Percentiles rank a stretch among this genome's conserved stretches.
phyloP scores from a whole-genome alignment of 2,113 vertebrate genomes.

The Nymphicus hollandicus region DNA sequence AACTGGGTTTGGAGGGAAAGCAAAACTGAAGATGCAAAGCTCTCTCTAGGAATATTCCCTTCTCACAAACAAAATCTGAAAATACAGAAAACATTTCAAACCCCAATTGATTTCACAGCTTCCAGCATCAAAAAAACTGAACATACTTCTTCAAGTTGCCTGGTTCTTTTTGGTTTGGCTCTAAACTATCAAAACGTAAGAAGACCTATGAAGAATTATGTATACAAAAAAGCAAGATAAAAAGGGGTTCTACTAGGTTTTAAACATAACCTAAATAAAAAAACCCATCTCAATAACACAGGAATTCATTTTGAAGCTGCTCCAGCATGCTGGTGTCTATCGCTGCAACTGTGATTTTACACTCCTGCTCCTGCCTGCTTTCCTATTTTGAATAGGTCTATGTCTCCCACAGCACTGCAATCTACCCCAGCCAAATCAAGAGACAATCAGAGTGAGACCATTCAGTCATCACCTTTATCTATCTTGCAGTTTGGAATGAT shows the following conservation, averaged over 20 bases:
- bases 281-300: neutral
- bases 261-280: neutral
- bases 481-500: neutral
- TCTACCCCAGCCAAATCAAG: neutral
- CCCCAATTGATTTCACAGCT: neutral
- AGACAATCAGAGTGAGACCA: neutral
- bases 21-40: neutral
- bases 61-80: neutral
- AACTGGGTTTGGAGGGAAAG: neutral
- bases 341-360: neutral
- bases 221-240: neutral
- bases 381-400: neutral
- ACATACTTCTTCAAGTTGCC: neutral
- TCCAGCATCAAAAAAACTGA: neutral
- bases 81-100: constrained; percentile 16
- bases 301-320: neutral
- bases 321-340: neutral
- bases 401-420: neutral
- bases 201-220: neutral
- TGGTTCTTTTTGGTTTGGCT: neutral
- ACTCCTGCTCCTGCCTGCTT: rapidly evolving
- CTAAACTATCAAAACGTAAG: neutral
- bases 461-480: rapidly evolving
- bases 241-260: neutral
- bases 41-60: neutral